phyloP scores from a whole-genome alignment of 2,888 invertebrate genomes.

The Rotaria macrura region DNA sequence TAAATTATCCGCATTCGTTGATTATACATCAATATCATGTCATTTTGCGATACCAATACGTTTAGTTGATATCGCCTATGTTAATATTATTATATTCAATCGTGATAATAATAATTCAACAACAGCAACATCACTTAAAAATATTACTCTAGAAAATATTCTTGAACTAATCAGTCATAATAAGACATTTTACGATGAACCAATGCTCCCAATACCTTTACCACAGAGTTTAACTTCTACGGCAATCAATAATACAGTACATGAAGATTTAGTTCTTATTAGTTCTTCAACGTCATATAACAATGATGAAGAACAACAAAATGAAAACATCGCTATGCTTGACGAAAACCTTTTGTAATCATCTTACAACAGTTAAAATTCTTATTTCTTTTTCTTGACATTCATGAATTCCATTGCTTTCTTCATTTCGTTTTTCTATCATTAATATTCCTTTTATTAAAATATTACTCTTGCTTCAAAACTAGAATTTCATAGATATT shows the following conservation, averaged over 20 bases:
- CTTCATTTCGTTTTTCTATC: no score
- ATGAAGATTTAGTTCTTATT: not conserved
- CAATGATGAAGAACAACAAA: not conserved
- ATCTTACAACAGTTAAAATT: not conserved
- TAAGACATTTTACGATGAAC: not conserved
- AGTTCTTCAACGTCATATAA: not conserved
- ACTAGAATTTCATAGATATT: no score
- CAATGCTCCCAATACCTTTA: not conserved
- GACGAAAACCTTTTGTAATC: not conserved
- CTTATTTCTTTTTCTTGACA: not conserved
- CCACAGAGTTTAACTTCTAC: not conserved
- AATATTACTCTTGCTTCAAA: no score
- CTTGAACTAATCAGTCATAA: not conserved
- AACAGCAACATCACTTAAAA: not conserved
- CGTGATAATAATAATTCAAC: not conserved
- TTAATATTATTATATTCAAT: not conserved
- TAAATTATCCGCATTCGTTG: not conserved
- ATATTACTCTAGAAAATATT: not conserved
- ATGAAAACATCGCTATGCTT: not conserved
- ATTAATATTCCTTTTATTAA: no score
- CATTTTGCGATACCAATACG: not conserved
- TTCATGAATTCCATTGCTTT: not conserved
- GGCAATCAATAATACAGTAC: not conserved
- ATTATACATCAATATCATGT: slow-evolving; percentile 8
- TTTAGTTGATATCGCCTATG: not conserved